These are phyloP conservation scores for Anguilla rostrata DNA, from an alignment of 2,113 vertebrate species.

Conservation along the genomic window DNA sequence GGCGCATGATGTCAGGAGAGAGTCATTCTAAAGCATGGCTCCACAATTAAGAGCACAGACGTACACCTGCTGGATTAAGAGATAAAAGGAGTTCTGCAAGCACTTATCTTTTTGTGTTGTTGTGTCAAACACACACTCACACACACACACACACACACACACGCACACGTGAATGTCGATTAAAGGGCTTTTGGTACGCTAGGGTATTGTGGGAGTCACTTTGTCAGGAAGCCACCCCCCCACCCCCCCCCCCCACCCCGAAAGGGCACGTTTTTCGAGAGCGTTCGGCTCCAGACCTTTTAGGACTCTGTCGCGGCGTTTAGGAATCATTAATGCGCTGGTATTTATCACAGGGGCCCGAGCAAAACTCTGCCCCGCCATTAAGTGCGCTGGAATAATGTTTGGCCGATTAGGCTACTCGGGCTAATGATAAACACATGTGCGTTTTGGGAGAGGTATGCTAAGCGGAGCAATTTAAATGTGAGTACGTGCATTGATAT, in stretches of 20 bases:
- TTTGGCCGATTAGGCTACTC: conserved; percentile 69
- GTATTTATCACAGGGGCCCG: conserved; percentile 57
- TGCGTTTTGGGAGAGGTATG: conserved; percentile 67
- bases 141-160: too few species aligned
- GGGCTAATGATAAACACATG: conserved; percentile 76
- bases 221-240: not conserved
- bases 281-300: not conserved
- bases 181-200: not conserved
- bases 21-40: not conserved
- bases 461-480: conserved; percentile 75
- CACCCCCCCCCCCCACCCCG: not conserved
- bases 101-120: not conserved
- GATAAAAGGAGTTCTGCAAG: not conserved
- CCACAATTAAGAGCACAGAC: not conserved
- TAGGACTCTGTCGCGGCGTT: conserved; percentile 42
- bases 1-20: not conserved
- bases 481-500: conserved; percentile 69
- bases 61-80: not conserved
- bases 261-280: not conserved
- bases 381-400: conserved; percentile 71
- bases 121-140: not conserved
- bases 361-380: conserved; percentile 64
- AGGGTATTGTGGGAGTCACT: not conserved
- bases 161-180: not conserved
- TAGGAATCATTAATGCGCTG: conserved; percentile 67